Percentiles rank a stretch among this genome's conserved stretches.
phyloP scores from a whole-genome alignment of 2,113 vertebrate species.

The Arothron firmamentum region DNA sequence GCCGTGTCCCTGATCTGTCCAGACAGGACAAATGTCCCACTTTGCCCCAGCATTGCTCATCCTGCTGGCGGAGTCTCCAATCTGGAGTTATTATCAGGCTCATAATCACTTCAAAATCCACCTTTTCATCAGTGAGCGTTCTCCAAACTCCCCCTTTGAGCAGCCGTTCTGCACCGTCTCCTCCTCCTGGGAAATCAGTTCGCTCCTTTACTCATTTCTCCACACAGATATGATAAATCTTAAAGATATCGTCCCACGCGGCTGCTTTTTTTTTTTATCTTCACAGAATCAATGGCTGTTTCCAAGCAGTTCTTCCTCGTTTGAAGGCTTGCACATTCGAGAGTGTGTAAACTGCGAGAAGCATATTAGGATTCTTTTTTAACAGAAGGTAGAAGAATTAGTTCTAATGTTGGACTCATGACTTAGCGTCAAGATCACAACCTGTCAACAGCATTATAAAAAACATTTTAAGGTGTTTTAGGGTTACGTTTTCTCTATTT shows the following conservation, averaged over 20 bases:
- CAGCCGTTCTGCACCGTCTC: constrained; percentile 15
- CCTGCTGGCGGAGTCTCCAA: constrained; percentile 24
- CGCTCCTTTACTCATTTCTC: constrained; percentile 25
- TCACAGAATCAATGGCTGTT: constrained; percentile 66
- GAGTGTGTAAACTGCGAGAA: not conserved
- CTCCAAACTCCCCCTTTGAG: constrained; percentile 30
- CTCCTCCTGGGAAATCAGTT: constrained; percentile 44
- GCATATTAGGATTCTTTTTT: not conserved
- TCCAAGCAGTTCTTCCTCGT: constrained; percentile 45
- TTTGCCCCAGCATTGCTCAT: not conserved
- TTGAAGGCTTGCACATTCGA: constrained; percentile 20
- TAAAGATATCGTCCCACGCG: constrained; percentile 46
- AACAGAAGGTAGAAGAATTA: not conserved
- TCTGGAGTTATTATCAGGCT: constrained; percentile 56
- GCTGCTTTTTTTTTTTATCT: constrained; percentile 25
- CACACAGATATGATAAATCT: constrained; percentile 57
- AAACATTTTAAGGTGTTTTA: no score
- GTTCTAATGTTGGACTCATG: not conserved
- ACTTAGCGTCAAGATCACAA: no score
- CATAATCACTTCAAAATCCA: constrained; percentile 57
- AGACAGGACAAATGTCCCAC: constrained; percentile 18
- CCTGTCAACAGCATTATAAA: no score
- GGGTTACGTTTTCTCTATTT: no score
- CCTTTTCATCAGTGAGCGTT: constrained; percentile 34
- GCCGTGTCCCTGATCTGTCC: not conserved